Evolutionary conservation across 2,888 invertebrate species (phyloP).

Genomic region (Eledona agricola): DNA sequence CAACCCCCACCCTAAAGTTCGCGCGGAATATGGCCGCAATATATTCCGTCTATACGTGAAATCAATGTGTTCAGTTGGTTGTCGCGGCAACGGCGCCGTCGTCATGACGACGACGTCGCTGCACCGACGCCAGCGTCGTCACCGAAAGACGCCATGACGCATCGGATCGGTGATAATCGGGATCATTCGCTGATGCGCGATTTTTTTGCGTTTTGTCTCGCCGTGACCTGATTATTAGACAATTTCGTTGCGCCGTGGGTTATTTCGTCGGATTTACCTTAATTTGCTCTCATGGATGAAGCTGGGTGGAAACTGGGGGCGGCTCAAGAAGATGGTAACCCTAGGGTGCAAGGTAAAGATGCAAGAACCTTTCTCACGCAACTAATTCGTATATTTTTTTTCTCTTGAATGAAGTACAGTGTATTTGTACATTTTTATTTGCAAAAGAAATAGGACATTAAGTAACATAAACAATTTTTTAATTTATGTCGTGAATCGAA

Average conservation of each 20-base stretch:
- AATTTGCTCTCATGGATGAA: slow-evolving; percentile 21
- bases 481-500: too few relatives aligned
- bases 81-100: slow-evolving; percentile 49
- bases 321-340: too few relatives aligned
- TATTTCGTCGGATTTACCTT: slow-evolving; percentile 25
- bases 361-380: too few relatives aligned
- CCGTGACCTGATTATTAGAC: slow-evolving; percentile 49
- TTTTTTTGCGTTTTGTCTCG: slow-evolving; percentile 42
- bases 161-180: slow-evolving; percentile 27
- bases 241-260: slow-evolving; percentile 37
- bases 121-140: slow-evolving; percentile 50
- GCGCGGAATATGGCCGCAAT: slow-evolving; percentile 58
- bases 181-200: slow-evolving; percentile 39
- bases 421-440: too few relatives aligned
- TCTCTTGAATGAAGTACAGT: too few relatives aligned
- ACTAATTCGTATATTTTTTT: too few relatives aligned
- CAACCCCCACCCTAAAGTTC: slow-evolving; percentile 36
- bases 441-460: too few relatives aligned
- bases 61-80: slow-evolving; percentile 62
- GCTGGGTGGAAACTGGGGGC: slow-evolving; percentile 9
- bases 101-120: slow-evolving; percentile 49
- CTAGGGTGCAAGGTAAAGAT: too few relatives aligned
- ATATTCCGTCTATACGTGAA: slow-evolving; percentile 63
- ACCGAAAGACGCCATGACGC: slow-evolving; percentile 32
- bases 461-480: too few relatives aligned